phyloP scores from a whole-genome alignment of 2,888 invertebrate species.

The Palloptera scutellata region DNA sequence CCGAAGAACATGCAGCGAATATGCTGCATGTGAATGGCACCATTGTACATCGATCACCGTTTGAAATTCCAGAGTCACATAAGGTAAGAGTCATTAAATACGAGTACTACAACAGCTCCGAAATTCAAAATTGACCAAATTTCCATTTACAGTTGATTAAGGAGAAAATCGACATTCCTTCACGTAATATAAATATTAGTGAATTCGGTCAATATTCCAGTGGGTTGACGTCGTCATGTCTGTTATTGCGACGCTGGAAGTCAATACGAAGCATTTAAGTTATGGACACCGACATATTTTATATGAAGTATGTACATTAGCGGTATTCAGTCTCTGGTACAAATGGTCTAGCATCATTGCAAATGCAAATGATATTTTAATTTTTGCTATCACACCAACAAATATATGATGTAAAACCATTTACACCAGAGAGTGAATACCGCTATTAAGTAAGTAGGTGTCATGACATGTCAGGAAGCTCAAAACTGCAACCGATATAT shows the following conservation, averaged over 20 bases:
- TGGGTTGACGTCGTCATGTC: constrained; percentile 81
- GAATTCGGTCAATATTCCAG: constrained; percentile 82
- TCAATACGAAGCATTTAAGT: constrained; percentile 62
- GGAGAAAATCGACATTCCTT: constrained; percentile 83
- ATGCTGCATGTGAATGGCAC: constrained; percentile 94
- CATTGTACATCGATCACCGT: constrained; percentile 83
- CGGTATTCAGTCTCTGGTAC: too few species aligned
- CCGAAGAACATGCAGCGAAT: constrained; percentile 89
- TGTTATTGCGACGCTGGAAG: constrained; percentile 70
- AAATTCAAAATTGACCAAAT: not conserved
- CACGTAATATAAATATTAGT: constrained; percentile 79
- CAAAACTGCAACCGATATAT: too few species aligned
- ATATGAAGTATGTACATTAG: too few species aligned
- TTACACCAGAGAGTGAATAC: too few species aligned
- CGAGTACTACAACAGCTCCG: not conserved
- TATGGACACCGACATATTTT: not conserved
- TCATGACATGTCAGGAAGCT: too few species aligned
- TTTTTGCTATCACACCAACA: too few species aligned
- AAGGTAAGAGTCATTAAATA: constrained; percentile 68
- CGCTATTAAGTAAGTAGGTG: too few species aligned
- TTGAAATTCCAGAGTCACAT: constrained; percentile 81
- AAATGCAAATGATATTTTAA: too few species aligned
- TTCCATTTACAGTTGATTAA: constrained; percentile 74
- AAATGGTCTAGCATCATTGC: too few species aligned
- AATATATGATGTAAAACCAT: too few species aligned